Evolutionary conservation across 2,113 vertebrate species (phyloP), one percentile per base, ranked within the genome.

Genomic region (Sceloporus undulatus): DNA sequence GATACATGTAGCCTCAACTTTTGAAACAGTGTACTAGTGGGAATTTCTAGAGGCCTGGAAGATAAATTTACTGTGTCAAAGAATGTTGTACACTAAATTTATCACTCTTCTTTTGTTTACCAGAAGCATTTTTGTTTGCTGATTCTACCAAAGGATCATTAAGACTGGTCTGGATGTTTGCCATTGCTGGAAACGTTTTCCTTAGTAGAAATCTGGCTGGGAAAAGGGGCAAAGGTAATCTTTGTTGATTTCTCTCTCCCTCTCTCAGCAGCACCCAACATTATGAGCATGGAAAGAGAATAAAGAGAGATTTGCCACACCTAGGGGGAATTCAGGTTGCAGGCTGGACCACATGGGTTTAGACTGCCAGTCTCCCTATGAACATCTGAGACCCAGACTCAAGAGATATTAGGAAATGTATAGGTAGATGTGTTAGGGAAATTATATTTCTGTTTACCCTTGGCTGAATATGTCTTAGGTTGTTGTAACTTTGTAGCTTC

Each of bases 41-140:
- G 77, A 73, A 81, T 19, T 73, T 59, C 11, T 73, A 23, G 85
- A 79, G 34, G 34, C 48, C 65, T 40, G 25, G 42, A 81, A 59
- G 68, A 79, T 79, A 79, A 86, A 79, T 86, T 79, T 87, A 87
- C 68, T 54, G 25, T 71, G 34, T 59, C n/a, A 87, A 40, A 25
- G 10, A 40, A 56, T 80, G 23, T 18, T 71, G 11, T 27, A 54
- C 18, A 79, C 1, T 16, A 38, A 27, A 79, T 71, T 71, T 86
- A 73, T 73, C 52, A 73, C n/a, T 4, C 16, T 11, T 86, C n/a
- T 25, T 70, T 34, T 48, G 75, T 78, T 79, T 86, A 79, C 9
- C 13, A 18, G 65, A 56, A 34, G n/a, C 18, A 42, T 71, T 73
- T 80, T 27, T 80, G 42, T 87, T 68, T 87, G 65, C 48, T 80